Conservation (phyloP, 2,797 vertebrate genomes). For the Percopsis omiscomaycus region DNA sequence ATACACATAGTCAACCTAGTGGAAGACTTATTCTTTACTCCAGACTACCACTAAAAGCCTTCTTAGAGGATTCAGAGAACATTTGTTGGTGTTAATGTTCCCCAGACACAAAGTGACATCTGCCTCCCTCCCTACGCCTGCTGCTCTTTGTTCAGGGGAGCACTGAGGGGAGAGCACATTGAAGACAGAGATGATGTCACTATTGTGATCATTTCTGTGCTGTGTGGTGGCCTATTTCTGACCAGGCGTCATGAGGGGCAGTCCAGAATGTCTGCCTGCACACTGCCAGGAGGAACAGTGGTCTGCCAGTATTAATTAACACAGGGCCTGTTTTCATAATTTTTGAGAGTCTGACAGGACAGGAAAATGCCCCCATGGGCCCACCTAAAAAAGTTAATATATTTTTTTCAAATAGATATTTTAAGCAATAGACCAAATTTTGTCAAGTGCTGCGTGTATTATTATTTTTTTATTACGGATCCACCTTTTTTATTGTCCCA, state of each 20-base stretch:
- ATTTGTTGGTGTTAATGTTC: slow-evolving; percentile 75
- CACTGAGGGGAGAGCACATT: slow-evolving; percentile 68
- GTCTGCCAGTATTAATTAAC: slow-evolving; percentile 82
- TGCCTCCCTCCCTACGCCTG: slow-evolving; percentile 71
- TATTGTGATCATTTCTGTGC: slow-evolving; percentile 76
- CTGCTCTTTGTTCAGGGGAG: slow-evolving; percentile 77
- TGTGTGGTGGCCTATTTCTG: slow-evolving; percentile 80
- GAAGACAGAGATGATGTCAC: slow-evolving; percentile 76
- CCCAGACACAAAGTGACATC: slow-evolving; percentile 78
- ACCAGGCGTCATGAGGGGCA: slow-evolving; percentile 76
- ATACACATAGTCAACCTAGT: background rate
- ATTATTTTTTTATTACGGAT: too few species aligned
- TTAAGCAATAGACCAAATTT: background rate
- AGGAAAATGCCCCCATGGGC: slow-evolving; percentile 41
- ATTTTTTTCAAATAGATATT: slow-evolving; percentile 33
- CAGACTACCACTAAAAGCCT: slow-evolving; percentile 44
- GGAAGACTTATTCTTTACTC: slow-evolving; percentile 38
- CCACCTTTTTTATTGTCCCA: background rate
- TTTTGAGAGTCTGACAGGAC: slow-evolving; percentile 63
- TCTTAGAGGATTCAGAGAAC: slow-evolving; percentile 56
- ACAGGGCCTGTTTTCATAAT: slow-evolving; percentile 64
- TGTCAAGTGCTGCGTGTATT: too few species aligned
- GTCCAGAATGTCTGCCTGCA: slow-evolving; percentile 70
- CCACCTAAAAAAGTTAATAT: slow-evolving; percentile 41
- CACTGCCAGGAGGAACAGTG: slow-evolving; percentile 71